Evolutionary conservation across 2,888 invertebrate species (phyloP), one percentile per base, ranked within the genome.

Genomic region (Brachyptera risi): DNA sequence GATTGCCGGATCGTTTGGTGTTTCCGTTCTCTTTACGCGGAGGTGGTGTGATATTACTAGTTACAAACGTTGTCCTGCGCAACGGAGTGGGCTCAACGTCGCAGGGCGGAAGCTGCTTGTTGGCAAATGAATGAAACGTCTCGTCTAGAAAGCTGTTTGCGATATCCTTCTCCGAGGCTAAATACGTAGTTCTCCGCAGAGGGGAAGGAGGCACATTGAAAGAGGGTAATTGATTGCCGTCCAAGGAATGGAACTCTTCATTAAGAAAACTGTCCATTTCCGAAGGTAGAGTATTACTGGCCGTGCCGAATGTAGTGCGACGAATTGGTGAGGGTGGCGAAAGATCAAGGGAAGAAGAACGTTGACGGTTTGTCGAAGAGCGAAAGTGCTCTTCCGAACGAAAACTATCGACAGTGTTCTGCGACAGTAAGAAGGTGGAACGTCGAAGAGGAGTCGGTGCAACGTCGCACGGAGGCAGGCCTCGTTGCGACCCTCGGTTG

Each of bases 171-270:
- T 23, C 15, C 0, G 4, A 3, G 31, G 54, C 21, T 42, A 7
- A 13, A 31, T 60, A 60, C 5, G 60, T 60, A 13, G 56, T 47
- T 17, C 60, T 56, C n/a, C 60, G 26, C 17, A 54, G 17, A 5
- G 60, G 60, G 9, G 56, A 56, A 11, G 56, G 15, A 11, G 44
- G 27, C 11, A 56, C 37, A 23, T 19, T 31, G 23, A 56, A 60
- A 7, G 27, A 23, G 21, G 56, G 60, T 24, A 60, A 47, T 21
- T 21, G 40, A 9, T 42, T 27, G 26, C 23, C 54, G 21, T 54
- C n/a, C 4, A 60, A 17, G 24, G 60, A 3, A 1, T 21, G 23
- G 26, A 60, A 60, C 19, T 27, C 1, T 26, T 60, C 60, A 4
- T 19, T 15, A 26, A 38, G n/a, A n/a, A n/a, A n/a, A n/a, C n/a